Conservation (phyloP, 2,888 invertebrate genomes). For the Amiota communis region DNA sequence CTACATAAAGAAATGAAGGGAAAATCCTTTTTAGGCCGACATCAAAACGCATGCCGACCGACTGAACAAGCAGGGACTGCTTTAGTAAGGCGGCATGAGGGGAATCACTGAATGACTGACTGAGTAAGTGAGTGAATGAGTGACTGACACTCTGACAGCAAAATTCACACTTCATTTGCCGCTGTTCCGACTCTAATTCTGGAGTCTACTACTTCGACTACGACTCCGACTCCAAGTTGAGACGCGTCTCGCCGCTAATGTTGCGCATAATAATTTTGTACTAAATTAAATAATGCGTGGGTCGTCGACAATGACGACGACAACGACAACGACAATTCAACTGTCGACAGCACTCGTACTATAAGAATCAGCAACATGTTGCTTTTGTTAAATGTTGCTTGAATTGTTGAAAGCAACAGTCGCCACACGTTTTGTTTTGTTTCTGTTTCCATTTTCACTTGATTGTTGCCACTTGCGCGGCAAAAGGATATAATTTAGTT, state of each 20-base stretch:
- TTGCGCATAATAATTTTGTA: slow-evolving; percentile 67
- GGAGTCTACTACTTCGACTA: background rate
- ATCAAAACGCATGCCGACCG: slow-evolving; percentile 29
- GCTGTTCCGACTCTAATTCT: slow-evolving; percentile 44
- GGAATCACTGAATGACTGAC: background rate
- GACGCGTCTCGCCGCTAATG: slow-evolving; percentile 57
- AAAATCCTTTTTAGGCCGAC: slow-evolving; percentile 13
- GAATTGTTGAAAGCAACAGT: too few relatives aligned
- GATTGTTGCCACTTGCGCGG: slow-evolving; percentile 54
- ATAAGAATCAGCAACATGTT: slow-evolving; percentile 56
- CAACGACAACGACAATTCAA: background rate
- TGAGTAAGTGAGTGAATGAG: slow-evolving; percentile 11
- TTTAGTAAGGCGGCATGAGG: background rate
- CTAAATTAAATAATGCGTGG: slow-evolving; percentile 68
- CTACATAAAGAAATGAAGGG: background rate
- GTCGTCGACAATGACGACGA: slow-evolving; percentile 41
- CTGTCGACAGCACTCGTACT: slow-evolving; percentile 15
- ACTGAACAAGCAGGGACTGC: background rate
- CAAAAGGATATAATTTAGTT: slow-evolving; percentile 66
- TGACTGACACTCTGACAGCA: slow-evolving; percentile 57
- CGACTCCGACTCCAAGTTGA: background rate
- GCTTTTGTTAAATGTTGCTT: slow-evolving; percentile 46
- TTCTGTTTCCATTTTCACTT: slow-evolving; percentile 30
- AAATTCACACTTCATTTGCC: slow-evolving; percentile 66
- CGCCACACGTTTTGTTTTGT: background rate